Percentiles rank a stretch among this genome's conserved stretches.
Conservation (phyloP, 1,140 invertebrate species). For the Chrysomallon squamiferum region DNA sequence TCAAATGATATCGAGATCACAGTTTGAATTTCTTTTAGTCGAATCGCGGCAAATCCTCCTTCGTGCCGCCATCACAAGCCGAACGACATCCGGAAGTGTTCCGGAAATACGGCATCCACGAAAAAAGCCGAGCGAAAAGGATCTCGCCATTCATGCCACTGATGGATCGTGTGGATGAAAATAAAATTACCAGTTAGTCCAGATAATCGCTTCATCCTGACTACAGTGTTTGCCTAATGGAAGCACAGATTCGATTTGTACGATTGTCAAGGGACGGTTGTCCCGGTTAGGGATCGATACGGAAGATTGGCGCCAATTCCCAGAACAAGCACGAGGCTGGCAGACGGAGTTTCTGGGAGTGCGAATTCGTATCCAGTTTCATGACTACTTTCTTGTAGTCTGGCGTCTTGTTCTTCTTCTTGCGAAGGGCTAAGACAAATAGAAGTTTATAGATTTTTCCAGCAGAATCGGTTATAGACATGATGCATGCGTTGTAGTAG, state of each 20-base stretch:
- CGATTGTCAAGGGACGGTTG: conserved; percentile 1
- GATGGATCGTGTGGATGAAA: conserved; percentile 5
- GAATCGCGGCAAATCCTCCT: not conserved
- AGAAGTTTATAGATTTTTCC: too few relatives aligned
- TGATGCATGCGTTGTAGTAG: too few relatives aligned
- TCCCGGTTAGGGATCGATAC: not conserved
- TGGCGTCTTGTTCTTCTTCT: not conserved
- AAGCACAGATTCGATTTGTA: conserved; percentile 9
- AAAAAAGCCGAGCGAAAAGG: not conserved
- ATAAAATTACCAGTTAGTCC: conserved; percentile 5
- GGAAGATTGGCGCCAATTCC: conserved; percentile 3
- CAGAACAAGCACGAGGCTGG: not conserved
- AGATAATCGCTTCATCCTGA: conserved; percentile 4
- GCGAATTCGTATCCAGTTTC: not conserved
- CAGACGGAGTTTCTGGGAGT: conserved; percentile 2
- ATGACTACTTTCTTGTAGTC: not conserved
- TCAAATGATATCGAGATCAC: too few relatives aligned
- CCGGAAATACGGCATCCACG: conserved; percentile 2
- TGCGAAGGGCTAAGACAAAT: too few relatives aligned
- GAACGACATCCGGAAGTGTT: not conserved
- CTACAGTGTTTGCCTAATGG: conserved; percentile 2
- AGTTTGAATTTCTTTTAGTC: too few relatives aligned
- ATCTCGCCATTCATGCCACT: not conserved
- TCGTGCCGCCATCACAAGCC: conserved; percentile 3
- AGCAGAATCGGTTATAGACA: too few relatives aligned